Evolutionary conservation across 2,888 invertebrate genomes (phyloP).

Genomic region (Caenorhabditis macrosperma): DNA sequence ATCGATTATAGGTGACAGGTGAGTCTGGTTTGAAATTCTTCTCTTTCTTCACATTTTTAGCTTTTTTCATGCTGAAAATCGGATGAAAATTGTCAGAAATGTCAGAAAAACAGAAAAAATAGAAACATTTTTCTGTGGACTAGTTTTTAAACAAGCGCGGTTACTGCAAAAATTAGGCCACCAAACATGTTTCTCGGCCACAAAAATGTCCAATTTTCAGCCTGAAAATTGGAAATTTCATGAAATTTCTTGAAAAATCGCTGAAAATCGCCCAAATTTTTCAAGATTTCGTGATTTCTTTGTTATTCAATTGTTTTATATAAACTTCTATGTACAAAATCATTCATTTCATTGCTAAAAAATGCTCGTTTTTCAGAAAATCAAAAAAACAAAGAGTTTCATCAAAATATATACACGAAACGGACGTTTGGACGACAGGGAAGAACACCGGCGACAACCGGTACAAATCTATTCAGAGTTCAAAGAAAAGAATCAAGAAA

Average conservation of each 20-base stretch:
- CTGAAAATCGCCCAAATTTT: too few species aligned
- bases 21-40: constrained; percentile 2
- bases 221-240: background rate
- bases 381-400: background rate
- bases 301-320: too few species aligned
- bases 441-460: constrained; percentile 39
- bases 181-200: background rate
- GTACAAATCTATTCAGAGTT: constrained; percentile 29
- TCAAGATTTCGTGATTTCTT: too few species aligned
- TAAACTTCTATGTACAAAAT: constrained; percentile 2
- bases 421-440: background rate
- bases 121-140: constrained; percentile 1
- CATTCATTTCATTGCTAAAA: constrained; percentile 5
- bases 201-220: too few species aligned
- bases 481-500: background rate
- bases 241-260: too few species aligned
- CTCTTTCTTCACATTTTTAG: constrained; percentile 37
- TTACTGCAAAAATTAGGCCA: constrained; percentile 11
- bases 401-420: constrained; percentile 40
- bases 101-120: background rate
- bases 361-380: background rate
- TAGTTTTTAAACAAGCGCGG: constrained; percentile 9
- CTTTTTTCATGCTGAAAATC: constrained; percentile 36
- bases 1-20: constrained; percentile 46
- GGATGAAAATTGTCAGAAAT: background rate